Base-by-base conservation (phyloP, 2,113 vertebrate species). In the Phycodurus eques region DNA sequence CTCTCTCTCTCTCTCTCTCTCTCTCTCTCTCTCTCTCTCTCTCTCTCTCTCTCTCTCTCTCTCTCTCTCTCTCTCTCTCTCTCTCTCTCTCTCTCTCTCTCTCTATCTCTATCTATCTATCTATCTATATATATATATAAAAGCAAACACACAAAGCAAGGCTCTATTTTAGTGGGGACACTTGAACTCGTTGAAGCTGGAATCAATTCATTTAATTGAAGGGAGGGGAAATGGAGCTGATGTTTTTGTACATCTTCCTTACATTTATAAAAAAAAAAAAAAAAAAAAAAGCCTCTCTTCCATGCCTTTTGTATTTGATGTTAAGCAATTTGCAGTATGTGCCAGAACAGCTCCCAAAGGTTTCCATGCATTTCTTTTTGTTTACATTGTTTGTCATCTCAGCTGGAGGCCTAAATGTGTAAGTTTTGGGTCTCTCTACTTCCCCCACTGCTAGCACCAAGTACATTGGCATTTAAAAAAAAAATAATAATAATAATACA, bases 311-410 rank as follows among this genome's bases (percentile, higher is more conserved):
- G 54, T 89, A 84, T 92, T 85, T 93, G 89, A 90, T 83, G 82
- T 73, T 87, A 90, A 93, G 86, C 90, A 87, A 92, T 91, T 88
- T 91, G 64, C 88, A 76, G 89, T 87, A 91, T 88, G 77, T 91
- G 91, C 79, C 81, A 74, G 70, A 78, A 78, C 73, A 63, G 84
- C 68, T 87, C 82, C 77, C 70, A 73, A 82, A 75, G 61, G 71
- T 60, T 62, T 71, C 31, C 57, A 20, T 46, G 8, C 31, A 39
- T 51, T 19, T 79, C 74, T 64, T 72, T 80, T 92, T 95, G 87
- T 96, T 94, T 97, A 96, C 92, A 94, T 83, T 17, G 13, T 66
- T 17, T 60, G 12, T 49, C 92, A 91, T 93, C 88, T 93, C 84
- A 80, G 83, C 91, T 70, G 87, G 91, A 93, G 91, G 91, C 82